A percentile compares a stretch with the other conserved stretches of the same genome.
These are phyloP conservation scores for Anguilla megastoma DNA, from an alignment of 2,797 vertebrate genomes.

Conservation along the genomic window DNA sequence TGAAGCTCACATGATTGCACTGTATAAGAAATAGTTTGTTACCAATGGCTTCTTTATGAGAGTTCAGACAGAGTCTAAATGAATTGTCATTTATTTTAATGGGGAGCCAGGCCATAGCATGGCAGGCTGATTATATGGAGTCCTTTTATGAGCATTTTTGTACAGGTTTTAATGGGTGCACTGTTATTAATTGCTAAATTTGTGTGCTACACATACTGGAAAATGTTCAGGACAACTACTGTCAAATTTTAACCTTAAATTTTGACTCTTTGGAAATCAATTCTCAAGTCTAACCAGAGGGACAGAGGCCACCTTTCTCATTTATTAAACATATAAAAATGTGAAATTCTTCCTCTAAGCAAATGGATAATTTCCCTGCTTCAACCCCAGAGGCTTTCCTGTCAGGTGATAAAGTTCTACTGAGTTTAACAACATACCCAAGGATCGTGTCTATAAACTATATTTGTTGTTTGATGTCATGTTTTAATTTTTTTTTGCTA, in stretches of 20 bases:
- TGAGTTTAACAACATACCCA: neutral
- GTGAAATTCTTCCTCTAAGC: neutral
- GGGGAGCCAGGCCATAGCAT: neutral
- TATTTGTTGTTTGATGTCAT: neutral
- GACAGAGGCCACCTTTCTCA: neutral
- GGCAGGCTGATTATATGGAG: neutral
- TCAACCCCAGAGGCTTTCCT: neutral
- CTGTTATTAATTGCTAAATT: neutral
- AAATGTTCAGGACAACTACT: neutral
- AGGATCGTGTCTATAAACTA: neutral
- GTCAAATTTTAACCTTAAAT: neutral
- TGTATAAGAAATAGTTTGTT: neutral
- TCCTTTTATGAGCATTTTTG: neutral
- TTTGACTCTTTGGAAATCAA: neutral
- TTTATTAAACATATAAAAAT: neutral
- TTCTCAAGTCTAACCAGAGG: neutral
- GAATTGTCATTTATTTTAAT: neutral
- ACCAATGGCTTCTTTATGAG: neutral
- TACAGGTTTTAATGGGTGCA: neutral
- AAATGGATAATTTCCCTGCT: neutral
- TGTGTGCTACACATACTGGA: neutral
- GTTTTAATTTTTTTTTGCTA: neutral
- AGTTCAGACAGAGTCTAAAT: neutral
- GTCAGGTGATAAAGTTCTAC: neutral
- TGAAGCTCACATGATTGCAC: neutral